A percentile compares a stretch with the other conserved stretches of the same genome.
Evolutionary conservation across 92 coral and sea anemone genomes (phyloP).

Genomic region (Zoanthus sociatus): DNA sequence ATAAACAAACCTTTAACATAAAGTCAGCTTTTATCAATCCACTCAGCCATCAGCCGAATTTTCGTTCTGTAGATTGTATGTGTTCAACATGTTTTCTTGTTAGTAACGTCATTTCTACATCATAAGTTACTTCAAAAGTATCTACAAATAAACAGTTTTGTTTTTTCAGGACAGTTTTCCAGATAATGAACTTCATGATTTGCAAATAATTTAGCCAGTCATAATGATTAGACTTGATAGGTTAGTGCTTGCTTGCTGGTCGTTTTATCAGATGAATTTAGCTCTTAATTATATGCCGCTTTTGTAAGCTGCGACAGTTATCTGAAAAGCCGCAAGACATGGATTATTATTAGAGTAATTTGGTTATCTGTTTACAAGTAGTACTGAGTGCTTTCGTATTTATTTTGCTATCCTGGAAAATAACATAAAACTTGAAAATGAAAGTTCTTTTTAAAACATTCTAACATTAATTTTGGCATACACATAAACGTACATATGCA

Average conservation of each 20-base stretch:
- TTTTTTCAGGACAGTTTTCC: not conserved
- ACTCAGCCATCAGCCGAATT: not conserved
- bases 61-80: not conserved
- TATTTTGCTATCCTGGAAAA: not conserved
- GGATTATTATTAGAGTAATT: not conserved
- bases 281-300: not conserved
- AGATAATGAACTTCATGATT: not conserved
- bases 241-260: not conserved
- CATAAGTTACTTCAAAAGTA: not conserved
- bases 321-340: not conserved
- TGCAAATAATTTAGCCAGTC: not conserved
- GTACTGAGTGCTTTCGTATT: conserved; percentile 15
- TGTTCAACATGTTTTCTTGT: not conserved
- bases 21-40: not conserved
- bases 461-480: too few species aligned
- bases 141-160: not conserved
- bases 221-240: not conserved
- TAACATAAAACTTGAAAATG: not conserved
- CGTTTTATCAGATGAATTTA: not conserved
- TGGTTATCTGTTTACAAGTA: not conserved
- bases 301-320: not conserved
- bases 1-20: not conserved
- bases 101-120: not conserved
- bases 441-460: not conserved
- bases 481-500: too few species aligned